phyloP scores from a whole-genome alignment of 2,888 invertebrate species.

The Cantharis flavilabris region DNA sequence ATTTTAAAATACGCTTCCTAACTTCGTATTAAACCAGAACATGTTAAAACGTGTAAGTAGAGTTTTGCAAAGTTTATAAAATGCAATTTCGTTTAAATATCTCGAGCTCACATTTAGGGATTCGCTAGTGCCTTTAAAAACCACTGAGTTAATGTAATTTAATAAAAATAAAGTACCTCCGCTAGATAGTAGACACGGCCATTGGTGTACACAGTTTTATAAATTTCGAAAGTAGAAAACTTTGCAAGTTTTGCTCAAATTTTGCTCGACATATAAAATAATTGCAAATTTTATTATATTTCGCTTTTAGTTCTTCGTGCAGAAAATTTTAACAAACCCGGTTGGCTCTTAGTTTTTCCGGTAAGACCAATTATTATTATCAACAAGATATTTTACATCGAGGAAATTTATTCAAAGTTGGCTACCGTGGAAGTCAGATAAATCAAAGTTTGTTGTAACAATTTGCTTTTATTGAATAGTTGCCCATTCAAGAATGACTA shows the following conservation, averaged over 20 bases:
- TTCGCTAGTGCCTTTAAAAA: background rate
- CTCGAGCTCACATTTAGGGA: background rate
- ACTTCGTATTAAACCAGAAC: background rate
- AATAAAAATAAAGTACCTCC: background rate
- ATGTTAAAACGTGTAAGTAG: background rate
- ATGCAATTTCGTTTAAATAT: background rate
- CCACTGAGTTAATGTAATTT: background rate
- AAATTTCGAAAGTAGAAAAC: background rate
- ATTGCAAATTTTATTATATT: background rate
- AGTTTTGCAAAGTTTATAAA: background rate
- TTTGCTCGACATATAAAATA: background rate
- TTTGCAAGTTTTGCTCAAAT: background rate
- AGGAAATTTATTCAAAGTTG: constrained; percentile 11
- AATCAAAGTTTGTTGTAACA: constrained; percentile 13
- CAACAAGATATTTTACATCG: background rate
- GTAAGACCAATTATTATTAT: background rate
- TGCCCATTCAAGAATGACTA: constrained; percentile 6
- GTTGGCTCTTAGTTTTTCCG: background rate
- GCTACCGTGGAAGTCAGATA: constrained; percentile 4
- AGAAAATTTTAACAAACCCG: background rate
- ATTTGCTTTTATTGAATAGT: constrained; percentile 10
- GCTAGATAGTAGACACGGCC: background rate
- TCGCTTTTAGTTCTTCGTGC: background rate
- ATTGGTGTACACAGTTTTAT: background rate
- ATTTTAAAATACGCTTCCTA: background rate